Conservation (phyloP, 2,888 invertebrate species). For the Scaptomyza flava region DNA sequence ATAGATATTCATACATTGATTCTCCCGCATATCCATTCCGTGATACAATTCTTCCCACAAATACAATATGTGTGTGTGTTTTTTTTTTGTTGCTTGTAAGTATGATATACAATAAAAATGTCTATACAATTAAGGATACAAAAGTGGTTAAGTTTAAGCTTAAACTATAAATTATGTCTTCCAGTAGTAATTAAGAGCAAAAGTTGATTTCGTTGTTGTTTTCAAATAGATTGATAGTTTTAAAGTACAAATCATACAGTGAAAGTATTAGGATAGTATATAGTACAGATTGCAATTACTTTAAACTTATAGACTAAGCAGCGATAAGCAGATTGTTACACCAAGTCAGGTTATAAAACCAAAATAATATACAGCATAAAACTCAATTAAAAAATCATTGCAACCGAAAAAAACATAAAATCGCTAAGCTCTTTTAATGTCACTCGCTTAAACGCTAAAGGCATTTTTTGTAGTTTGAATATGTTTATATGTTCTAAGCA, state of each 20-base stretch:
- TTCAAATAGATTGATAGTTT: constrained; percentile 39
- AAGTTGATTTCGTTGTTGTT: constrained; percentile 17
- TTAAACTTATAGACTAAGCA: constrained; percentile 58
- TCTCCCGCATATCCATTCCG: constrained; percentile 73
- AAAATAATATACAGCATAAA: constrained; percentile 35
- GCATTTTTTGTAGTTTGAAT: constrained; percentile 18
- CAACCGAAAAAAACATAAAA: constrained; percentile 16
- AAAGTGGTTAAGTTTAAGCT: constrained; percentile 71
- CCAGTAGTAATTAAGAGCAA: constrained; percentile 64
- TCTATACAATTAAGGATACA: constrained; percentile 78
- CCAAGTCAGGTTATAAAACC: constrained; percentile 47
- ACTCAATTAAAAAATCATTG: constrained; percentile 22
- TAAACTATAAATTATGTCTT: constrained; percentile 71
- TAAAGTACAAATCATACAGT: constrained; percentile 58
- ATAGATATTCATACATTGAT: constrained; percentile 57
- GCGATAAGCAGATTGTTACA: constrained; percentile 57
- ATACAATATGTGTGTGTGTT: constrained; percentile 59
- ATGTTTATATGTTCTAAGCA: constrained; percentile 1
- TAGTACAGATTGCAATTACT: constrained; percentile 72
- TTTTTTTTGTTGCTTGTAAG: constrained; percentile 47
- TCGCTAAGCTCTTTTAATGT: constrained; percentile 27
- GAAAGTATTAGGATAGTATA: constrained; percentile 41
- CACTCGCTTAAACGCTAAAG: constrained; percentile 30
- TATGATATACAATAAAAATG: constrained; percentile 69
- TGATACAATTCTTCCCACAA: constrained; percentile 73